Evolutionary conservation across 2,113 vertebrate genomes (phyloP), one percentile per base, ranked within the genome.

Genomic region (Lipotes vexillifer): DNA sequence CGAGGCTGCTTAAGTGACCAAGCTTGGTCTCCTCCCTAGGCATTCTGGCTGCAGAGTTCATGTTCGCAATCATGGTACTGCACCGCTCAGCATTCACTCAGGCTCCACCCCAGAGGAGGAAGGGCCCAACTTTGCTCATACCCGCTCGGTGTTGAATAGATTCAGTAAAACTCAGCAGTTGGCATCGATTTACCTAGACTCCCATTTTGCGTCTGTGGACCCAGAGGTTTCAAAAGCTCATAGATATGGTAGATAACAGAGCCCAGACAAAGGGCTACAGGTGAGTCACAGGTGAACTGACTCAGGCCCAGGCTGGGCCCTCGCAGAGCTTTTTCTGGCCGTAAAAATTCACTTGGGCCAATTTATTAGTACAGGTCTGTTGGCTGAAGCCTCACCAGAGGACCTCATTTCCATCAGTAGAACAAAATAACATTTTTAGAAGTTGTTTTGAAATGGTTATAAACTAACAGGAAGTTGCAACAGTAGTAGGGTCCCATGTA

Each of bases 21-120:
- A 80, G n/a, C 29, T 33, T 29, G 38, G 33, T 27, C 23, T 80
- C 66, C 49, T 82, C 0, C 46, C 17, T 6, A 2, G 69, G 36
- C 10, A 12, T 15, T 8, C 27, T 57, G 33, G 8, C 78, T 52
- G 41, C 69, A 41, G 90, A 31, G 65, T 27, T 31, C 13, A 0
- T 0, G 17, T 41, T 23, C 4, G 9, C 17, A 6, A 8, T 15
- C 20, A 5, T 4, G 0, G 1, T 20, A 2, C 7, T 6, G 2
- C 2, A 8, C 46, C 49, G 8, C 13, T 41, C 6, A 23, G 7
- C 0, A 0, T 75, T 20, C 2, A 23, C 84, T 31, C 44, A 36
- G 52, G 6, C 46, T 31, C 61, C 52, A 33, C 18, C 21, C 38
- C 15, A 0, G 0, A 21, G 29, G 15, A 84, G 71, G 23, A 75